Base-by-base conservation (phyloP, 1,140 invertebrate species). In the Cotesia chilonis region DNA sequence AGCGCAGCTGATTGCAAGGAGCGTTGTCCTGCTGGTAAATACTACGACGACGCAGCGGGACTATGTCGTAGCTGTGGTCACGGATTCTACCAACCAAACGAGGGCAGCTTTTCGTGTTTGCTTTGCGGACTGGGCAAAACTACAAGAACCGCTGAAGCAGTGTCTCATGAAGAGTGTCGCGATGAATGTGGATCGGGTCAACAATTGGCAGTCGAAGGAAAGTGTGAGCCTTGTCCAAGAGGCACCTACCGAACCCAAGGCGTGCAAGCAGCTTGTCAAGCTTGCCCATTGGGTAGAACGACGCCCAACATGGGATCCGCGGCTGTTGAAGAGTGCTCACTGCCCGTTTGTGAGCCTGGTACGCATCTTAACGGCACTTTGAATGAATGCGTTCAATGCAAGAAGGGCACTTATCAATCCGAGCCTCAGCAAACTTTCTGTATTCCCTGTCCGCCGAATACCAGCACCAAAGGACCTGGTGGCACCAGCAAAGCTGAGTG, bases 41-140 rank as follows among this genome's bases (percentile, higher is more conserved):
- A 94, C 82, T 97, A 95, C 84, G 95, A 97, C 81, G 93, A 94
- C 37, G 90, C 92, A 35, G 91, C 92, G 0, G 94, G 94, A 28
- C 86, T 95, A 0, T 99, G 97, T 81, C 89, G 94, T 54, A 93
- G 93, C 68, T 99, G 97, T 83, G 96, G 96, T 5, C 95, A 97
- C 81, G 97, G 97, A 5, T 96, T 96, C 83, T 98, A 94, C 84
- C 97, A 98, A 83, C 91, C 96, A 0, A 90, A 92, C 60, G 95
- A 97, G 86, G 97, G 97, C 0, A 92, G 95, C 54, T 98, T 98
- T 87, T 90, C 91, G 5, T 98, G 97, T 78, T 87, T 93, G 38
- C 88, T 97, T 1, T 98, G 97, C 82, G 94, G 95, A 2, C 89
- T 96, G 66, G 97, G 96, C 7, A 95, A 98, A 84, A 98, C 96